These are phyloP conservation scores for Zeus faber DNA, from an alignment of 2,113 vertebrate genomes.

Conservation along the genomic window DNA sequence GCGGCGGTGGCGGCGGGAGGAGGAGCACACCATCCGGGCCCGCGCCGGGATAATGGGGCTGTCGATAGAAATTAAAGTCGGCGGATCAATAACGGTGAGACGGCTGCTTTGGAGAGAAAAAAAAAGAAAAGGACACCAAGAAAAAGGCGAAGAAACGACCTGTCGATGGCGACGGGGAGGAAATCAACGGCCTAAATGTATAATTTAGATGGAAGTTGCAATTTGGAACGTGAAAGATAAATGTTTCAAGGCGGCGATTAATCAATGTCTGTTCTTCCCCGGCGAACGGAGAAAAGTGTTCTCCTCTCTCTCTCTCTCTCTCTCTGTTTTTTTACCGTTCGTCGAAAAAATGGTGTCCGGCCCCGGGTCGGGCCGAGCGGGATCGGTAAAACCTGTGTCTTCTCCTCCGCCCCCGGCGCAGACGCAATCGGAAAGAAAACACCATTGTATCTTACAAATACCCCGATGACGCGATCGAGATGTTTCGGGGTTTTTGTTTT, in stretches of 20 bases:
- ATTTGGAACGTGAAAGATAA: conserved; percentile 8
- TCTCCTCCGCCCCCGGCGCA: neutral
- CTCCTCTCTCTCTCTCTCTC: no score
- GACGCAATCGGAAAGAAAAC: conserved; percentile 2
- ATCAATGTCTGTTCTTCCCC: neutral
- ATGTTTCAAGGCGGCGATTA: neutral
- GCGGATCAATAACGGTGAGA: conserved; percentile 52
- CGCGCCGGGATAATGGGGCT: conserved; percentile 17
- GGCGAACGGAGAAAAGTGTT: no score
- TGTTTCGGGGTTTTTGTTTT: no score
- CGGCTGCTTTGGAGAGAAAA: conserved; percentile 10
- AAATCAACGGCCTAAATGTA: conserved; percentile 5
- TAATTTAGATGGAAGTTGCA: conserved; percentile 3
- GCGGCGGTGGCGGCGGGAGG: neutral
- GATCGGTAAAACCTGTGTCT: no score
- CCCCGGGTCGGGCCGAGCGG: no score
- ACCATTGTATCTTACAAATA: conserved; percentile 10
- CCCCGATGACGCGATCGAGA: neutral
- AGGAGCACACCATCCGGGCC: conserved; percentile 9
- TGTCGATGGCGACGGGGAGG: conserved; percentile 30
- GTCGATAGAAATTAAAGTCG: conserved; percentile 52
- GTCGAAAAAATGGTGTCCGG: no score
- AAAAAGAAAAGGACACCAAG: no score
- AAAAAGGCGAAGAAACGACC: no score
- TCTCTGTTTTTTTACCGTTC: no score